A percentile compares a stretch with the other conserved stretches of the same genome.
Conservation (phyloP, 2,113 vertebrate species). For the Dipodomys spectabilis region DNA sequence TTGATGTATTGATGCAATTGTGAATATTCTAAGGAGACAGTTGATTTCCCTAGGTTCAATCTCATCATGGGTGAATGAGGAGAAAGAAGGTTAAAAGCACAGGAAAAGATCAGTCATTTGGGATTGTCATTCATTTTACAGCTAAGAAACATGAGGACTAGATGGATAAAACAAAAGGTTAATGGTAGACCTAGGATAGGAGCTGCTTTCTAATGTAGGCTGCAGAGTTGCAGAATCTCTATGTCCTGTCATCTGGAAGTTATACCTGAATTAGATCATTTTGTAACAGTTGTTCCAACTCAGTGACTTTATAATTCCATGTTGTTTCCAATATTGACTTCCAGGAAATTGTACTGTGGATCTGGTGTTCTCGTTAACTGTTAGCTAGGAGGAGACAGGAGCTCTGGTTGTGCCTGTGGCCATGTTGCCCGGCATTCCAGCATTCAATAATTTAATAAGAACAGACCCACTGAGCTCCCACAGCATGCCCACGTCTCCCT, state of each 20-base stretch:
- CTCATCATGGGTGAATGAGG: too few relatives aligned
- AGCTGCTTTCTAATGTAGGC: background rate
- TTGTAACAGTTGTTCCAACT: conserved; percentile 49
- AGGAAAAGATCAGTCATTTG: conserved; percentile 40
- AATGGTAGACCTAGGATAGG: background rate
- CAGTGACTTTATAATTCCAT: conserved; percentile 30
- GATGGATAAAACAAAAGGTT: background rate
- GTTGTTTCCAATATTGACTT: conserved; percentile 22
- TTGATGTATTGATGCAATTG: background rate
- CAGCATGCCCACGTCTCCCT: background rate
- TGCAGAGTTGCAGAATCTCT: background rate
- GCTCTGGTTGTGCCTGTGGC: background rate
- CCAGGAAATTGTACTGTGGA: conserved; percentile 51
- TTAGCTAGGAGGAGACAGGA: conserved; percentile 38
- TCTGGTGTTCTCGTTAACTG: conserved; percentile 58
- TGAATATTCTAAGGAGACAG: background rate
- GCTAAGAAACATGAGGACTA: conserved; percentile 1
- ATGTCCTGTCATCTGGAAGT: background rate
- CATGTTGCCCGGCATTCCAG: background rate
- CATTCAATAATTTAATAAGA: background rate
- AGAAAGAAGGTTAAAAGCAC: too few relatives aligned
- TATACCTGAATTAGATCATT: conserved; percentile 28
- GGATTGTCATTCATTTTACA: conserved; percentile 37
- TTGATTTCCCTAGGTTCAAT: background rate
- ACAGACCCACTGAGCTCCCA: background rate